Base-by-base conservation (phyloP, 1,140 invertebrate genomes). In the Plectrocnemia conspersa region DNA sequence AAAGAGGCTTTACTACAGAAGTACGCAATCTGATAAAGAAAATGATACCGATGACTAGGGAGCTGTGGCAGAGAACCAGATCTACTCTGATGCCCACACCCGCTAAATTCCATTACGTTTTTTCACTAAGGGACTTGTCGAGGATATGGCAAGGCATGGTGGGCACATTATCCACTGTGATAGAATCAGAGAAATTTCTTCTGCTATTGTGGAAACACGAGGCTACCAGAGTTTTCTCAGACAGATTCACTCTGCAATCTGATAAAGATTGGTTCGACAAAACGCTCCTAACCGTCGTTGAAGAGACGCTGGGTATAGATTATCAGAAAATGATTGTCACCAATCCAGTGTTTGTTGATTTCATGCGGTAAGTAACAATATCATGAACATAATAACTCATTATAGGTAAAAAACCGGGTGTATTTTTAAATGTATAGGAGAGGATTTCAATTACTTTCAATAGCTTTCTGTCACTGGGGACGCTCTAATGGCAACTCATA, bases 131-230 rank as follows among this genome's bases (percentile, higher is more conserved):
- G 67, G 94, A 98, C 77, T 73, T 98, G 38, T 94, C 91, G 15
- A 80, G 92, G 64, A 93, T 97, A 48, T 98, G 94, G 94, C 88
- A 97, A 79, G 94, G 94, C 24, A 96, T 98, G 90, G 82, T 93
- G 48, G 88, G 89, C 38, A 94, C 93, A n/a, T 73, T 92, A 46
- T 84, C 82, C 5, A 91, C 86, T 16, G 89, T 93, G 1, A 85
- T 93, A 38, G 86, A 91, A 58, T 86, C 83, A 11, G 84, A 89
- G 68, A 82, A 78, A 63, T 82, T 85, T 57, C 69, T 95, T 15
- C 86, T 97, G 81, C 69, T 91, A 11, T 71, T 97, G 21, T 98
- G 95, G 95, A 94, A 94, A 72, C 92, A 97, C 70, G 94, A 98
- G 73, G 91, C 85, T 59, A 88, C 82, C 7, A 77, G 94, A 65